Conservation (phyloP, 2,888 invertebrate species). For the Andricus curvator region DNA sequence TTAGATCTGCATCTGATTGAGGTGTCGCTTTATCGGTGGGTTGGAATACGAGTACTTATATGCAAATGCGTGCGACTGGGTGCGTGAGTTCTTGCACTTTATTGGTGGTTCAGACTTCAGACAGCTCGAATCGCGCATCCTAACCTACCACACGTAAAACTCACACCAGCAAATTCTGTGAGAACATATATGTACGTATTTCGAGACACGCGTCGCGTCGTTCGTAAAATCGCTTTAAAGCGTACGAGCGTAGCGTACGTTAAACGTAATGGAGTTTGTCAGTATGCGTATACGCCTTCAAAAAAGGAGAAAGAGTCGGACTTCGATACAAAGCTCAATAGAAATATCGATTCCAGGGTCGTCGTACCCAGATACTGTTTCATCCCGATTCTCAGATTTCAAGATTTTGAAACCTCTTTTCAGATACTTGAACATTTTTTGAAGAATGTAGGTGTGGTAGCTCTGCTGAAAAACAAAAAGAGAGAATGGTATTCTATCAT, state of each 20-base stretch:
- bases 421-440: neutral
- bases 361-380: slow-evolving; percentile 48
- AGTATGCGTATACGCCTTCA: neutral
- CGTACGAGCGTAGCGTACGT: neutral
- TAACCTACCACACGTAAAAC: slow-evolving; percentile 38
- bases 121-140: slow-evolving; percentile 16
- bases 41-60: neutral
- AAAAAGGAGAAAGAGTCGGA: slow-evolving; percentile 11
- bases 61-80: slow-evolving; percentile 8
- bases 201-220: neutral
- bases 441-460: too few relatives aligned
- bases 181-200: neutral
- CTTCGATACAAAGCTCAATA: slow-evolving; percentile 63
- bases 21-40: neutral
- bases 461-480: too few relatives aligned
- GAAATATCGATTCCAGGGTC: slow-evolving; percentile 69
- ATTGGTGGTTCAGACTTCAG: slow-evolving; percentile 13
- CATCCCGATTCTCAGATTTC: slow-evolving; percentile 31
- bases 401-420: neutral
- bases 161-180: neutral
- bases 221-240: neutral
- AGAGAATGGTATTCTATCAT: too few relatives aligned
- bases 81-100: slow-evolving; percentile 36
- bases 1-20: slow-evolving; percentile 16
- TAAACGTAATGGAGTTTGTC: neutral